Conservation (phyloP, 2,888 invertebrate species). For the Leptopterna dolabrata region DNA sequence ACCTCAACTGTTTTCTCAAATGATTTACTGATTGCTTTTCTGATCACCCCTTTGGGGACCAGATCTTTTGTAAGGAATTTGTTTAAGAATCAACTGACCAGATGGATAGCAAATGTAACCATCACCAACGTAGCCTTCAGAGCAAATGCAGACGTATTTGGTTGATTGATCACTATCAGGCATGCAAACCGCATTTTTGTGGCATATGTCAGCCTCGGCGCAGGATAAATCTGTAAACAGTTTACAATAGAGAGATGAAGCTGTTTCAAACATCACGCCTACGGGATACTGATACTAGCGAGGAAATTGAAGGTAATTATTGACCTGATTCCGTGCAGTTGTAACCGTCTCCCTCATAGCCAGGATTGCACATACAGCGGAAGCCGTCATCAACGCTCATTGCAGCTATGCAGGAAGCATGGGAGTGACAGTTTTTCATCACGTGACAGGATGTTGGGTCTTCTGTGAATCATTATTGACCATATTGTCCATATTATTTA, state of each 20-base stretch:
- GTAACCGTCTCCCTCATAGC: constrained; percentile 86
- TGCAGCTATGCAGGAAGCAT: constrained; percentile 79
- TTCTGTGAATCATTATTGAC: no score
- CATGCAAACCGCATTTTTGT: constrained; percentile 83
- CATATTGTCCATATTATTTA: no score
- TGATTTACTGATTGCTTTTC: no score
- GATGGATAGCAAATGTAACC: constrained; percentile 77
- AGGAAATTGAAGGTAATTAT: constrained; percentile 32
- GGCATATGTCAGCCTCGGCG: constrained; percentile 77
- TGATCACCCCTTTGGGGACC: no score
- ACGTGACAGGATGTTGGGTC: constrained; percentile 71
- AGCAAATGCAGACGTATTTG: constrained; percentile 77
- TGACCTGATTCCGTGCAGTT: constrained; percentile 74
- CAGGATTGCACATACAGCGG: constrained; percentile 83
- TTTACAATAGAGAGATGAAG: no score
- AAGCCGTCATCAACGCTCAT: constrained; percentile 68
- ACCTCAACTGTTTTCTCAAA: no score
- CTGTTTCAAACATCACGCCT: no score
- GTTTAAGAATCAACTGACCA: no score
- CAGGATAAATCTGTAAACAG: constrained; percentile 65
- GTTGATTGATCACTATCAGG: constrained; percentile 73
- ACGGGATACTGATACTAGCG: no score
- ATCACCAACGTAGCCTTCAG: constrained; percentile 84
- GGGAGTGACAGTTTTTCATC: constrained; percentile 76
- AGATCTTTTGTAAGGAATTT: no score